Evolutionary conservation across 2,797 vertebrate species (phyloP), one percentile per base, ranked within the genome.

Genomic region (Sebastes hubbsi): DNA sequence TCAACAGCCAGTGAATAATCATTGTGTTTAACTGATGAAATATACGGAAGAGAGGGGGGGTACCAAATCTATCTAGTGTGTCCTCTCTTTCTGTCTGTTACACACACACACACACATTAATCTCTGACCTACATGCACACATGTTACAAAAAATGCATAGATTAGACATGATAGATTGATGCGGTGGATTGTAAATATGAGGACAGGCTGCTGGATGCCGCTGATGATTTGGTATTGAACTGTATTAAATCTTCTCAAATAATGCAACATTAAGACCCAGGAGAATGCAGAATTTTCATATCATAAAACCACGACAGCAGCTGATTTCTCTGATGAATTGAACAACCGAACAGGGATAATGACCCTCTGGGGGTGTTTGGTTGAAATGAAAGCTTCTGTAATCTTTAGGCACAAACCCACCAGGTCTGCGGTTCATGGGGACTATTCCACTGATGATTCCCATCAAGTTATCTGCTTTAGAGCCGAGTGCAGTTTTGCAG

Each of bases 101-200:
- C 14, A 24, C 38, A 14, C 38, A 52, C 65, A 38, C 70, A 49
- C 13, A 42, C 38, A 42, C 5, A 38, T 13, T 49, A 49, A 88
- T 85, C 83, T 75, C 27, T 81, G 83, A 91, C 84, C 88, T 84
- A 89, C 74, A 89, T 84, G 65, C 52, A 74, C 85, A 83, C 52
- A 80, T 81, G 79, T 67, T 38, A 11, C 65, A 54, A 56, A 32
- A 66, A 72, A 83, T 58, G 46, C 77, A 79, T 81, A 77, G 80
- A 86, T 82, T 73, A 87, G 4, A 80, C 52, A 14, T 14, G 49
- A 36, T 77, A 67, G 80, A 88, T 70, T 75, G 63, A 74, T 73
- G 46, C 1, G 1, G 12, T 36, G 34, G 62, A 75, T 63, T 80
- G 62, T 32, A 58, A 75, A 30, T 58, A 77, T 72, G 25, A 70